These are phyloP conservation scores for Polydrusus tereticollis DNA, from an alignment of 2,888 invertebrate genomes.

Conservation along the genomic window DNA sequence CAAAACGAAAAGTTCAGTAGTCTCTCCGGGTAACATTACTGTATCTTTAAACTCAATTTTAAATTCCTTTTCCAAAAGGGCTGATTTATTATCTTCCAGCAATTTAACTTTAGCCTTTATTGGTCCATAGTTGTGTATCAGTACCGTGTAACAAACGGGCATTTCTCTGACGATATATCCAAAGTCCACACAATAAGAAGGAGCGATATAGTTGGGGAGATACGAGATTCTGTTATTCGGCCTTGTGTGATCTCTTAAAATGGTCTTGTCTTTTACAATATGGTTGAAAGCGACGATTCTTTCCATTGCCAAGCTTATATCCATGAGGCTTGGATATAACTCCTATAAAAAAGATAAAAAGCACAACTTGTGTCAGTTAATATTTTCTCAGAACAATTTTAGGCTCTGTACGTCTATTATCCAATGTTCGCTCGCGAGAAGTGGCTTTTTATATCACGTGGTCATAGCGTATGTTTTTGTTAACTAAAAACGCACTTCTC, in stretches of 20 bases:
- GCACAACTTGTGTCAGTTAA: too few species aligned
- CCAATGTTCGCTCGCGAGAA: too few species aligned
- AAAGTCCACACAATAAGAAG: slow-evolving; percentile 72
- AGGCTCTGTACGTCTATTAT: too few species aligned
- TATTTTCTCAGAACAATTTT: too few species aligned
- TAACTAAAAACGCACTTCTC: too few species aligned
- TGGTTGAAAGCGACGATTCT: slow-evolving; percentile 69
- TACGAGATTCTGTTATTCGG: slow-evolving; percentile 58
- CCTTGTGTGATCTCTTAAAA: slow-evolving; percentile 61
- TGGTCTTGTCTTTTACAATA: slow-evolving; percentile 66
- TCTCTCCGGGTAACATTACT: slow-evolving; percentile 69
- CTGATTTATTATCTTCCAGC: slow-evolving; percentile 51
- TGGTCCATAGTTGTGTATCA: slow-evolving; percentile 72
- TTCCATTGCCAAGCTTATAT: slow-evolving; percentile 75
- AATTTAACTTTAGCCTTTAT: slow-evolving; percentile 67
- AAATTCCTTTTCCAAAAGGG: slow-evolving; percentile 59
- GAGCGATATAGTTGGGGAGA: slow-evolving; percentile 69
- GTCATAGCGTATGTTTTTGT: too few species aligned
- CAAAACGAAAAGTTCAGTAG: slow-evolving; percentile 68
- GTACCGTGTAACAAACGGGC: slow-evolving; percentile 67
- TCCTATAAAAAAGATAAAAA: slow-evolving; percentile 45
- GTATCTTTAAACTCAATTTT: slow-evolving; percentile 62
- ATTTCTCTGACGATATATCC: slow-evolving; percentile 70
- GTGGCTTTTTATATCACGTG: too few species aligned
- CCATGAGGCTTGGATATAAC: slow-evolving; percentile 68